phyloP scores from a whole-genome alignment of 2,113 vertebrate genomes.

The Platysternon megacephalum region DNA sequence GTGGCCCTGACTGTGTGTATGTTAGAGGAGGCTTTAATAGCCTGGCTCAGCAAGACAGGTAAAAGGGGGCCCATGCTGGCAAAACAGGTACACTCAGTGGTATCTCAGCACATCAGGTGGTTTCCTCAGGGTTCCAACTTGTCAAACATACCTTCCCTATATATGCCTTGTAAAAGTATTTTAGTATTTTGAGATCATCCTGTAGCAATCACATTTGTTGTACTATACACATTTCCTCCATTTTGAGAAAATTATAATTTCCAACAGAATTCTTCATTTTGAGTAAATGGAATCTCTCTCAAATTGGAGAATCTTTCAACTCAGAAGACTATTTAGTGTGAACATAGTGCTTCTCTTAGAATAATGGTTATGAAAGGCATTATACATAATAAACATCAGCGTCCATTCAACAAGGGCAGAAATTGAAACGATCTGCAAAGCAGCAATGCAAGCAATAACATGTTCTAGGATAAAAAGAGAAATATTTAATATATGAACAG shows the following conservation, averaged over 20 bases:
- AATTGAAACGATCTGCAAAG: not conserved
- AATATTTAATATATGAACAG: not conserved
- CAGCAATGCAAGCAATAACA: not conserved
- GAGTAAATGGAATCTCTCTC: not conserved
- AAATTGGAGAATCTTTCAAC: slow-evolving; percentile 21
- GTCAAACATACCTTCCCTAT: not conserved
- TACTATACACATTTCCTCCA: slow-evolving; percentile 53
- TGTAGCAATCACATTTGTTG: slow-evolving; percentile 31
- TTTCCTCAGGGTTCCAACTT: too few relatives aligned
- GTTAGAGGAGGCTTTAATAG: too few relatives aligned
- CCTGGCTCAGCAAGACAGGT: too few relatives aligned
- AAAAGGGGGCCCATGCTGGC: too few relatives aligned
- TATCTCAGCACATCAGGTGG: too few relatives aligned
- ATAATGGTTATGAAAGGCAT: not conserved
- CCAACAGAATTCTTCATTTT: not conserved
- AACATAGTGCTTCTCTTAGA: not conserved
- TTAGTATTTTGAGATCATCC: slow-evolving; percentile 28
- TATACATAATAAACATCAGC: not conserved
- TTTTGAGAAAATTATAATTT: slow-evolving; percentile 28
- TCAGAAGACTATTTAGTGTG: slow-evolving; percentile 3
- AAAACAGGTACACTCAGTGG: too few relatives aligned
- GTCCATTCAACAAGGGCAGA: not conserved
- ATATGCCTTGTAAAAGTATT: slow-evolving; percentile 1
- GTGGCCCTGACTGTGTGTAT: too few relatives aligned
- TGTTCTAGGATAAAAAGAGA: not conserved